phyloP scores from a whole-genome alignment of 2,113 vertebrate genomes.

The Eonycteris spelaea region DNA sequence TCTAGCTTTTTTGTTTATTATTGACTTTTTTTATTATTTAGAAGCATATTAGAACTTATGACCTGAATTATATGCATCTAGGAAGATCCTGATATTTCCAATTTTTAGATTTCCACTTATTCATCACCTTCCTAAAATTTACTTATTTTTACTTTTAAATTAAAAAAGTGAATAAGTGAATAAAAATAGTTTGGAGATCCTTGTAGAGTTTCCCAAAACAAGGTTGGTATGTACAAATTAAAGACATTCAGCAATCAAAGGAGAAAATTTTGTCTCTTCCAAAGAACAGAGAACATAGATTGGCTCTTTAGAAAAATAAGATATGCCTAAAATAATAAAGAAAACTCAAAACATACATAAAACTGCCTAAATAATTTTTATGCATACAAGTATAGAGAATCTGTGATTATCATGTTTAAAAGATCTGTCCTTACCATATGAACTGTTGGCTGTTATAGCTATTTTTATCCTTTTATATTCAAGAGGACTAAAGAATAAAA shows the following conservation, averaged over 20 bases:
- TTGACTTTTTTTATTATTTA: not conserved
- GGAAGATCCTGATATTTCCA: not conserved
- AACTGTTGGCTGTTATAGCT: not conserved
- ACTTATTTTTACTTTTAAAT: not conserved
- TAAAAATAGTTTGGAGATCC: not conserved
- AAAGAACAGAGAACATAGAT: not conserved
- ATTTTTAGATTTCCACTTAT: not conserved
- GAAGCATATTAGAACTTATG: not conserved
- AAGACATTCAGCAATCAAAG: not conserved
- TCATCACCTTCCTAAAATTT: not conserved
- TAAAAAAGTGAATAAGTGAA: not conserved
- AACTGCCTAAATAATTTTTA: not conserved
- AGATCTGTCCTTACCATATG: not conserved
- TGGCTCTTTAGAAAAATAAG: not conserved
- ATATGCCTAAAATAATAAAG: not conserved
- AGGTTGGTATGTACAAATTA: not conserved
- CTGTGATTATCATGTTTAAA: not conserved
- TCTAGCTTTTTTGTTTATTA: not conserved
- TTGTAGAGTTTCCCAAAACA: not conserved
- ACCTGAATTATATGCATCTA: not conserved
- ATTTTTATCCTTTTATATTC: slow-evolving; percentile 10
- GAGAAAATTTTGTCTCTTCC: not conserved
- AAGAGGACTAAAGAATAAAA: slow-evolving; percentile 17
- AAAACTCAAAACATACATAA: not conserved
- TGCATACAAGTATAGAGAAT: not conserved